Evolutionary conservation across 2,113 vertebrate genomes (phyloP).

Genomic region (Psammodynastes pulverulentus): DNA sequence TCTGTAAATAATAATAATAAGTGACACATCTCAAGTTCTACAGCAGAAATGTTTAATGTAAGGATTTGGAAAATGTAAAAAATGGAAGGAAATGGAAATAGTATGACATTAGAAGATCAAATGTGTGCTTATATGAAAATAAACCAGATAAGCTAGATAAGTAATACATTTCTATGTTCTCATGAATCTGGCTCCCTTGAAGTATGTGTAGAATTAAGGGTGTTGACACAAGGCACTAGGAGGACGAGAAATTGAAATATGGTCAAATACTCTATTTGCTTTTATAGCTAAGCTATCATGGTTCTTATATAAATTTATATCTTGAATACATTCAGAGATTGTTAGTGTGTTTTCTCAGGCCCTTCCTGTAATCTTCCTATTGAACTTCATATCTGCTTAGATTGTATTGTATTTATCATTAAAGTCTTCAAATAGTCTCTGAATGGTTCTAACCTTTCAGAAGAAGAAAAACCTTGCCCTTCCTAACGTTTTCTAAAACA

Average conservation of each 20-base stretch:
- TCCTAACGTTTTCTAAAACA: neutral
- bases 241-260: neutral
- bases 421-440: neutral
- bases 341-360: constrained; percentile 24
- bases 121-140: neutral
- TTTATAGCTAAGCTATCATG: neutral
- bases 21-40: neutral
- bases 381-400: neutral
- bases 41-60: neutral
- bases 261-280: neutral
- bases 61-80: neutral
- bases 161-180: neutral
- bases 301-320: neutral
- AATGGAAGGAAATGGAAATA: neutral
- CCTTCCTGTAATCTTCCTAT: neutral
- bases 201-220: neutral
- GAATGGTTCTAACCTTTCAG: constrained; percentile 23
- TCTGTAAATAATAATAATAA: neutral
- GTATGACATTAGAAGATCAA: neutral
- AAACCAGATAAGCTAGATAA: neutral
- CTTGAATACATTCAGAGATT: constrained; percentile 21
- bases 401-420: constrained; percentile 36
- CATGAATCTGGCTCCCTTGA: neutral
- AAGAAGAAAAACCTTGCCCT: neutral
- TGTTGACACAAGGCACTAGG: neutral